Base-by-base conservation (phyloP, 2,888 invertebrate genomes). In the Teinopalpus imperialis region DNA sequence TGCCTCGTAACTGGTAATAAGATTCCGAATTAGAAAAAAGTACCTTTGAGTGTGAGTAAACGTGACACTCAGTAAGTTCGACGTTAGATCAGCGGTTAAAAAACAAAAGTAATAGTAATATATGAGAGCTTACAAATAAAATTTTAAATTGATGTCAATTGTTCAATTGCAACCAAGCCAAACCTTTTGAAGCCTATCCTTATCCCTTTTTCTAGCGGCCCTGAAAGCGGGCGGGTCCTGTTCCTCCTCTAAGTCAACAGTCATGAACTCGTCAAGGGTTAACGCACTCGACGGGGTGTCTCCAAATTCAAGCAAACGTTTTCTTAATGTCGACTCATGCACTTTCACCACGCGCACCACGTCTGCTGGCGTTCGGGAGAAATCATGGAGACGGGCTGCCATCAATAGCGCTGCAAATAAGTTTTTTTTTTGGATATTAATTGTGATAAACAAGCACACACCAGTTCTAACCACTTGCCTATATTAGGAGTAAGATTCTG, bases 201-300 rank as follows among this genome's bases (percentile, higher is more conserved):
- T 94, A 67, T 97, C 97, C 65, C 95, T 95, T 66, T 94, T 94
- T 42, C 98, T 91, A 0, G 97, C 97, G 1, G 94, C 95, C 74
- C 96, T 97, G 71, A 97, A 99, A 1, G 97, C 95, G 0, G 98
- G 98, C 4, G 98, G 97, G 30, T 98, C 98, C 74, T 97, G 97
- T 66, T 98, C 98, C 59, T 97, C 97, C 71, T 98, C 98, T 57
- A 99, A 85, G 73, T 99, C 98, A 0, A 99, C 96, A 0, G 94
- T 95, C 93, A 98, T 95, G 73, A 99, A 99, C 86, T 99, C 98
- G 59, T 99, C 98, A 14, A 98, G 88, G 0, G 99, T 98, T 40
- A 99, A 86, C 4, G 95, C 94, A 66, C 98, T 97, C 6, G 98
- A 97, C 0, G 99, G 98, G 0, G 99, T 99, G 60, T 97, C 97